These are phyloP conservation scores for Cololabis saira DNA, from an alignment of 2,113 vertebrate species.

Conservation along the genomic window DNA sequence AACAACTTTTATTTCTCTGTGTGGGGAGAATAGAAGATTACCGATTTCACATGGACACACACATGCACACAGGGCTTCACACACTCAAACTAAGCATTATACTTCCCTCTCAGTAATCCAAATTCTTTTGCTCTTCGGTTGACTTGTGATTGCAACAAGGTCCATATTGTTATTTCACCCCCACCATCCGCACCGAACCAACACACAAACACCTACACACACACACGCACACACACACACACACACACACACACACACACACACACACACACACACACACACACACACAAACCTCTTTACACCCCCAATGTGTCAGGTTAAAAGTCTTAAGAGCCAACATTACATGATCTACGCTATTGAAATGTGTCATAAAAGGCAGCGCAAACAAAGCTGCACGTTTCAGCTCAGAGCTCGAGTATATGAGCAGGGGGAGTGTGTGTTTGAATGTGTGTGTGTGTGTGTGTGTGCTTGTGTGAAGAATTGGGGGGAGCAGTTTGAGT, in stretches of 20 bases:
- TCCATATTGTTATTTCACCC: conserved; percentile 30
- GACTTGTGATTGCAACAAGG: conserved; percentile 31
- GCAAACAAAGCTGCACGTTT: conserved; percentile 56
- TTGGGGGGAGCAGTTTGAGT: conserved; percentile 40
- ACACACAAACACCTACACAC: neutral
- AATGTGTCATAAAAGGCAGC: conserved; percentile 36
- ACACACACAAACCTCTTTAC: neutral
- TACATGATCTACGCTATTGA: conserved; percentile 25
- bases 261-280: too few relatives aligned
- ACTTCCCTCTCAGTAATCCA: conserved; percentile 2
- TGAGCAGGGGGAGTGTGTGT: conserved; percentile 5
- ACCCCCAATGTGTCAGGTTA: conserved; percentile 9
- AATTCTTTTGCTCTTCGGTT: conserved; percentile 29
- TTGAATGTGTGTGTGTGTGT: conserved; percentile 7
- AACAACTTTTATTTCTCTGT: neutral
- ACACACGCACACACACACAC: too few relatives aligned
- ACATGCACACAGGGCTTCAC: neutral
- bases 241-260: too few relatives aligned
- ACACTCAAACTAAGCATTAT: neutral
- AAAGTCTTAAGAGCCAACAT: conserved; percentile 6
- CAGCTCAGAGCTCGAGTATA: conserved; percentile 13
- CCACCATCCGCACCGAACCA: too few relatives aligned
- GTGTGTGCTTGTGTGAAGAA: conserved; percentile 18
- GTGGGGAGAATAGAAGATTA: neutral
- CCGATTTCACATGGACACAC: conserved; percentile 2